These are phyloP conservation scores for Pachypanchax playfairii DNA, from an alignment of 2,113 vertebrate genomes.

Conservation along the genomic window DNA sequence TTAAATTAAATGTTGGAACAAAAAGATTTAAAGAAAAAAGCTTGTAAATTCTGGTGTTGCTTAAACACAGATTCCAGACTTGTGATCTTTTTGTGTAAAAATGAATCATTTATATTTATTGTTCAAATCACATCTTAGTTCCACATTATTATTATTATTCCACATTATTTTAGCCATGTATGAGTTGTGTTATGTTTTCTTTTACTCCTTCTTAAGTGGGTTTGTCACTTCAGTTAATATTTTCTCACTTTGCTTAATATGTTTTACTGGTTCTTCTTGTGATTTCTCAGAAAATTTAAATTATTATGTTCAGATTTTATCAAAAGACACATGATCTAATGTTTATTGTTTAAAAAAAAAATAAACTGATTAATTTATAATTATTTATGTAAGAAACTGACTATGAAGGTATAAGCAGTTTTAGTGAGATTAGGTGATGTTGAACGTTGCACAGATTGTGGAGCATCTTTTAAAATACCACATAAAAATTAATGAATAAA, in stretches of 20 bases:
- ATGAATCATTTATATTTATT: neutral
- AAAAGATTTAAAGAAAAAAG: neutral
- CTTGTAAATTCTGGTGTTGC: neutral
- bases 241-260: no score
- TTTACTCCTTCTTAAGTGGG: no score
- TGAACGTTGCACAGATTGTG: constrained; percentile 39
- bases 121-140: neutral
- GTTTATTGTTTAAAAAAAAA: no score
- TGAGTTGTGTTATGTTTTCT: constrained; percentile 5
- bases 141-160: no score
- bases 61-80: constrained; percentile 8
- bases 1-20: neutral
- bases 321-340: no score
- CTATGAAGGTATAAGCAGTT: constrained; percentile 10
- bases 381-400: neutral
- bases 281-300: no score
- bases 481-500: no score
- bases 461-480: neutral
- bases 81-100: neutral
- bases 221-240: no score
- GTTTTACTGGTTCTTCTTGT: no score
- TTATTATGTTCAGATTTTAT: no score
- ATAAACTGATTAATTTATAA: no score
- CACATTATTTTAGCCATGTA: no score
- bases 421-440: constrained; percentile 13